phyloP scores from a whole-genome alignment of 2,113 vertebrate genomes.

The Parus major region DNA sequence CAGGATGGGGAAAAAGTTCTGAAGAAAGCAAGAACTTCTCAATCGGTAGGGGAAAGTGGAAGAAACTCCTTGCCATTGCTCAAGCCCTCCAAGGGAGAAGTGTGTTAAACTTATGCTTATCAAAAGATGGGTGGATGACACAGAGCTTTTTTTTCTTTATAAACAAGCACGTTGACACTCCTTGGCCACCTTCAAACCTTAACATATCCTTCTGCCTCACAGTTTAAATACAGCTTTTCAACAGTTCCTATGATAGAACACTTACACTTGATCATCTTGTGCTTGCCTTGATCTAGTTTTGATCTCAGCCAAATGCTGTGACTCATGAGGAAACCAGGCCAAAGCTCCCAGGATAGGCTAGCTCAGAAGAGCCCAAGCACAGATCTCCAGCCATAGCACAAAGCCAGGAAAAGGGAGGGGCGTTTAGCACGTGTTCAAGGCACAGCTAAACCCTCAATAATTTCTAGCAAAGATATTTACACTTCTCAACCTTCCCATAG shows the following conservation, averaged over 20 bases:
- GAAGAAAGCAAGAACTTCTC: neutral
- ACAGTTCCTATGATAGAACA: neutral
- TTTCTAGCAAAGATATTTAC: neutral
- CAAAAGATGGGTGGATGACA: neutral
- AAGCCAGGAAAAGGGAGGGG: neutral
- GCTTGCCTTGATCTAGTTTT: neutral
- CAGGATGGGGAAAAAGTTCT: neutral
- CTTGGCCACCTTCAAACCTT: neutral
- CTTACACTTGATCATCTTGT: neutral
- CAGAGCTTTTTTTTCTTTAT: neutral
- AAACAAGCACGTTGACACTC: neutral
- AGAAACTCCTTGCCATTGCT: neutral
- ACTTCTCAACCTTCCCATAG: neutral
- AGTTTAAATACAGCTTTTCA: conserved; percentile 1
- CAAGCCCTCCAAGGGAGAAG: neutral
- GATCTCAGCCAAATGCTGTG: neutral
- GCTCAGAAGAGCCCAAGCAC: neutral
- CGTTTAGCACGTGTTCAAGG: neutral
- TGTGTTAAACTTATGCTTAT: neutral
- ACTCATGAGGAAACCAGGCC: neutral
- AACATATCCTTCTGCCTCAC: neutral
- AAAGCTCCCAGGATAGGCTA: neutral
- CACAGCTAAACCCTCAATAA: neutral
- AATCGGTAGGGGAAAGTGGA: neutral
- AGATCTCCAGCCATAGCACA: neutral